A percentile compares a stretch with the other conserved stretches of the same genome.
phyloP scores from a whole-genome alignment of 2,797 vertebrate species.

The Natrix natrix region DNA sequence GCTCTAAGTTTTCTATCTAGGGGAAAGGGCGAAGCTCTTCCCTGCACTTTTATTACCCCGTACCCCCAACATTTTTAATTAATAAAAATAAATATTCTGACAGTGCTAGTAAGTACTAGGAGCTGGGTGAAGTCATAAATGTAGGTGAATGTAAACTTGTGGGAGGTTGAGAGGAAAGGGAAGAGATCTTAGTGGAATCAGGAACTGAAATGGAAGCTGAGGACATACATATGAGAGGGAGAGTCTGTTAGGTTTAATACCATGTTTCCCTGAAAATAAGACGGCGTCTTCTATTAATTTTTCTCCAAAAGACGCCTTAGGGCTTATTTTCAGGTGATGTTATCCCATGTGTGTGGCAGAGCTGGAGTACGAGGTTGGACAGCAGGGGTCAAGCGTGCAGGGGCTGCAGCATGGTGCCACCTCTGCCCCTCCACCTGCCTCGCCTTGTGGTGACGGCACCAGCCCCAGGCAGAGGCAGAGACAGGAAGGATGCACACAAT shows the following conservation, averaged over 20 bases:
- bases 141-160: background rate
- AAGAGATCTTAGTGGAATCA: background rate
- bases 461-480: no score
- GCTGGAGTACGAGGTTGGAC: background rate
- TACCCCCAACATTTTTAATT: background rate
- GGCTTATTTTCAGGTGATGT: no score
- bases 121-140: background rate
- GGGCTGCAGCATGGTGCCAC: accelerated
- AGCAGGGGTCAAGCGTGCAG: accelerated
- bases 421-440: no score
- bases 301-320: no score
- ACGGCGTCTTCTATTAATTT: no score
- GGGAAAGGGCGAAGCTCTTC: background rate
- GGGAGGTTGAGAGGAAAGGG: background rate
- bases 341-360: background rate
- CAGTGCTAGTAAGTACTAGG: background rate
- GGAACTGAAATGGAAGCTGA: background rate
- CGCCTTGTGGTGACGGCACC: no score
- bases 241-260: no score
- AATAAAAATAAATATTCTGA: background rate
- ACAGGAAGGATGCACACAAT: no score
- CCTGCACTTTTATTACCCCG: background rate
- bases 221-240: background rate
- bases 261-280: no score
- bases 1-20: background rate